Percentiles rank a stretch among this genome's conserved stretches.
Conservation (phyloP, 2,888 invertebrate species). For the Platycnemis pennipes region DNA sequence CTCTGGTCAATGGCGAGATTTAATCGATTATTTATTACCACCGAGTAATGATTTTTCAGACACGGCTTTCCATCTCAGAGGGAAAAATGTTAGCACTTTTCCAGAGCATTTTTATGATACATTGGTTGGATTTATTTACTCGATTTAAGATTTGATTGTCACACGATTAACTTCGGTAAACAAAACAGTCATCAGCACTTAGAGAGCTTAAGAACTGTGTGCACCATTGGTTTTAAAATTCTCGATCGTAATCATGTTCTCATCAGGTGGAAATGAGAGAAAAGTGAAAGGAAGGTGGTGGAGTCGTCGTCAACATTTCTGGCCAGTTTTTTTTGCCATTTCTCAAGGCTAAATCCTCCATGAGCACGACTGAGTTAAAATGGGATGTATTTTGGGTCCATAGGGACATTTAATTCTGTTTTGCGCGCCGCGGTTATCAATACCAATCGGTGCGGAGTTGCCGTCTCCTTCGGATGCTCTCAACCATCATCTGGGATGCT, state of each 20-base stretch:
- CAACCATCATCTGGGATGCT: neutral
- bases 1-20: neutral
- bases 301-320: neutral
- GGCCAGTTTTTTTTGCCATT: neutral
- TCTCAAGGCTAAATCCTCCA: neutral
- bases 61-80: neutral
- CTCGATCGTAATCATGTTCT: neutral
- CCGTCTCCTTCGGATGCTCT: neutral
- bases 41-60: neutral
- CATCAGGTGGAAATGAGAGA: neutral
- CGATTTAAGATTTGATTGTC: neutral
- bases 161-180: neutral
- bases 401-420: neutral
- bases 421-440: neutral
- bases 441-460: neutral
- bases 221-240: neutral
- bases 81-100: neutral
- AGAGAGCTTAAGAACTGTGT: neutral
- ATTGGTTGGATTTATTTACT: neutral
- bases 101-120: neutral
- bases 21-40: conserved; percentile 5
- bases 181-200: neutral
- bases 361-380: neutral
- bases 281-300: neutral
- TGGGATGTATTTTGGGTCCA: neutral